phyloP scores from a whole-genome alignment of 1,140 invertebrate species.

The Drosophila rhopaloa region DNA sequence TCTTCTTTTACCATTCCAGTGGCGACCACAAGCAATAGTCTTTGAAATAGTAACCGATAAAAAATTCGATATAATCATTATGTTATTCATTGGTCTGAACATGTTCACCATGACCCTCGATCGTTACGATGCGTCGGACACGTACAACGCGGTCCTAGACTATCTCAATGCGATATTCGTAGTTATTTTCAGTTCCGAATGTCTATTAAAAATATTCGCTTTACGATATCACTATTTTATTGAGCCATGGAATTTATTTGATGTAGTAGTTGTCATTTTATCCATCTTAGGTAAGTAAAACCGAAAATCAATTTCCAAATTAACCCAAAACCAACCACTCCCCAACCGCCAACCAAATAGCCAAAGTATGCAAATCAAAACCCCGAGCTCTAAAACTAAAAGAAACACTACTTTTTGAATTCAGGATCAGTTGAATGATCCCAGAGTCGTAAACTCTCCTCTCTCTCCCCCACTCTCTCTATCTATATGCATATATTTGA shows the following conservation, averaged over 20 bases:
- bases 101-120: constrained; percentile 99
- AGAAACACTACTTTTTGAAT: constrained; percentile 49
- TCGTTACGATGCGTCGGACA: constrained; percentile 94
- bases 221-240: constrained; percentile 99
- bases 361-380: constrained; percentile 48
- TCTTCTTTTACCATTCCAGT: constrained; percentile 87
- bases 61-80: constrained; percentile 99
- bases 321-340: constrained; percentile 21
- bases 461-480: constrained; percentile 27
- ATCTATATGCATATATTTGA: constrained; percentile 34
- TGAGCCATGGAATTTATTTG: constrained; percentile 99
- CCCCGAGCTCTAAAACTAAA: constrained; percentile 43
- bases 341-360: constrained; percentile 29
- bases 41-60: constrained; percentile 99
- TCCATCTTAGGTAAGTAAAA: constrained; percentile 95
- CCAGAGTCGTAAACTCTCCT: constrained; percentile 14
- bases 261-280: constrained; percentile 99
- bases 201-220: constrained; percentile 98
- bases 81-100: constrained; percentile 99
- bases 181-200: constrained; percentile 98
- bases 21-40: constrained; percentile 96
- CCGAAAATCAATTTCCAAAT: constrained; percentile 59
- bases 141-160: constrained; percentile 93
- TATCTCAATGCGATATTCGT: constrained; percentile 99
- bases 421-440: constrained; percentile 17